Evolutionary conservation across 2,888 invertebrate genomes (phyloP).

Genomic region (Operophtera brumata): DNA sequence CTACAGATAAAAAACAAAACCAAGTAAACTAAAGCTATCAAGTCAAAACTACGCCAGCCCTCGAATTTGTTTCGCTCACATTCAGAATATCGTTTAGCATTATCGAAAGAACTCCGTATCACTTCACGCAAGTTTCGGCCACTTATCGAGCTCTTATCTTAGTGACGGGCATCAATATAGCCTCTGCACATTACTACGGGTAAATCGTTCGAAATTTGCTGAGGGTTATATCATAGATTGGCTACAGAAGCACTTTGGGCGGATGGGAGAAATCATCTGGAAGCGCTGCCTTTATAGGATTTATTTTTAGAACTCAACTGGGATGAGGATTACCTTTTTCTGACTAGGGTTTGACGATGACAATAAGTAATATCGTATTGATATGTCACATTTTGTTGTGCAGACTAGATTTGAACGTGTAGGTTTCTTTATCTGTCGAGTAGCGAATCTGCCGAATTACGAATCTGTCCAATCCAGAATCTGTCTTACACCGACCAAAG

Average conservation of each 20-base stretch:
- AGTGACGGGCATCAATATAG: conserved; percentile 27
- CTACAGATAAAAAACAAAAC: neutral
- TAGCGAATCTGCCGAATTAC: no score
- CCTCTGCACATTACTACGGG: conserved; percentile 23
- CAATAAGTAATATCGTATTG: no score
- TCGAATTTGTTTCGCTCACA: conserved; percentile 35
- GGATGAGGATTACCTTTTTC: neutral
- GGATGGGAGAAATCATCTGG: conserved; percentile 13
- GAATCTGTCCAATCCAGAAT: no score
- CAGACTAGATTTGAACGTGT: no score
- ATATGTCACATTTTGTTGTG: neutral
- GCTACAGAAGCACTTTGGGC: conserved; percentile 11
- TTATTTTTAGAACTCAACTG: neutral
- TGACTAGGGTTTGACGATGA: neutral
- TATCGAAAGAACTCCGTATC: conserved; percentile 43
- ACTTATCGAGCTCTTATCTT: conserved; percentile 39
- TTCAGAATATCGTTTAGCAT: conserved; percentile 25
- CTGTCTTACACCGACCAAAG: no score
- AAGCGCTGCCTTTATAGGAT: conserved; percentile 3
- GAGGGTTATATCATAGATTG: conserved; percentile 16
- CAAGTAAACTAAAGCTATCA: conserved; percentile 22
- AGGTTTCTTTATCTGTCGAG: no score
- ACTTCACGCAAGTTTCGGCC: conserved; percentile 37
- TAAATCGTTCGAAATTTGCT: conserved; percentile 24
- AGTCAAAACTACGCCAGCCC: conserved; percentile 19